Conservation (phyloP, 53 echinoderm and acorn worm genomes). For the Patiria pectinifera region DNA sequence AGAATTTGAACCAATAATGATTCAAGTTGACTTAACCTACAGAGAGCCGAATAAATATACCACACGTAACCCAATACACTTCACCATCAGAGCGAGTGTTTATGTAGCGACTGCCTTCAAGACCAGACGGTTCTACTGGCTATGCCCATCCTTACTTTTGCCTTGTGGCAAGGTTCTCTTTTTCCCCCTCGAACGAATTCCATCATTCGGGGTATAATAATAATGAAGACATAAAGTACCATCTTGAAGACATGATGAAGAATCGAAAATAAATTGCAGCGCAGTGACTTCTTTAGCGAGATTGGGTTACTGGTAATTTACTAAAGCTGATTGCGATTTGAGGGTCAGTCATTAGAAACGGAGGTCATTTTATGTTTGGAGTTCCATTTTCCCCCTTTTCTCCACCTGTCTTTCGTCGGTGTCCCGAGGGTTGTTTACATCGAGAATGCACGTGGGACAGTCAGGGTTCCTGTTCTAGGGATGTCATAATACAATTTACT, state of each 20-base stretch:
- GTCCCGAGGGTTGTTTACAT: background rate
- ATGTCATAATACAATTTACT: background rate
- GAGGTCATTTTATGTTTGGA: background rate
- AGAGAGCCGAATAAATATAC: background rate
- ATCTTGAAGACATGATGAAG: background rate
- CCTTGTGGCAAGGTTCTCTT: constrained; percentile 25
- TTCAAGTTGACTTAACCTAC: constrained; percentile 19
- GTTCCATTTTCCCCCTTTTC: background rate
- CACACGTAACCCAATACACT: background rate
- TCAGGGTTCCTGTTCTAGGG: background rate
- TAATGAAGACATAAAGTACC: background rate
- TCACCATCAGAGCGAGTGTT: background rate
- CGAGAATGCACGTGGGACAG: background rate
- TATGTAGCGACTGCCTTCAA: background rate
- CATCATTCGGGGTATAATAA: background rate
- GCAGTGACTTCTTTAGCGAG: background rate
- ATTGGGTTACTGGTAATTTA: constrained; percentile 13
- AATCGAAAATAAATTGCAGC: background rate
- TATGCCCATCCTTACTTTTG: background rate
- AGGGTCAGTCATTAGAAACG: background rate
- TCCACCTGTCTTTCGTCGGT: background rate
- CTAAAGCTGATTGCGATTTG: constrained; percentile 13
- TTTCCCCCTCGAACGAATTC: background rate
- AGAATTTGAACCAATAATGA: constrained; percentile 12
- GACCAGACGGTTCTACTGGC: too few species aligned